These are phyloP conservation scores for Ranitomeya variabilis DNA, from an alignment of 2,113 vertebrate species.

Conservation along the genomic window DNA sequence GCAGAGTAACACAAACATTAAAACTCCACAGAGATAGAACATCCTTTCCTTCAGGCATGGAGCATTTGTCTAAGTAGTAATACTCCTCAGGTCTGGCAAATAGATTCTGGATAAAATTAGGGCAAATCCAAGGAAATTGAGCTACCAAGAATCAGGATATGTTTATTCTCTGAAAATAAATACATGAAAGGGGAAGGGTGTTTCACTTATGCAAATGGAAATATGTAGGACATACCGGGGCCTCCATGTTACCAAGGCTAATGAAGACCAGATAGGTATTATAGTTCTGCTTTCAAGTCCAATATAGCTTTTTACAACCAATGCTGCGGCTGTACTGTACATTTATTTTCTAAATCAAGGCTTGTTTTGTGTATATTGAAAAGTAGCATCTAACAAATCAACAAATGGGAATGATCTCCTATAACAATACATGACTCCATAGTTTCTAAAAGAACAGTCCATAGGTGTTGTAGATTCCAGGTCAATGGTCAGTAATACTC, in stretches of 20 bases:
- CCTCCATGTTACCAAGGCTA: not conserved
- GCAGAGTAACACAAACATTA: not conserved
- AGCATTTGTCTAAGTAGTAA: not conserved
- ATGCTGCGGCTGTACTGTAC: not conserved
- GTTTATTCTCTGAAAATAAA: conserved; percentile 28
- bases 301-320: not conserved
- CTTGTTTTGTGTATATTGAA: too few relatives aligned
- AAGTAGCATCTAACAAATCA: too few relatives aligned
- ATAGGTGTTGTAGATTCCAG: too few relatives aligned
- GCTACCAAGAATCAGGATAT: not conserved
- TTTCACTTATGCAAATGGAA: conserved; percentile 16
- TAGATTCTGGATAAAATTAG: conserved; percentile 14
- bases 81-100: not conserved
- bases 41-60: not conserved
- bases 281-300: not conserved
- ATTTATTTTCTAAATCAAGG: not conserved
- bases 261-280: conserved; percentile 25
- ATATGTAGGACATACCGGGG: conserved; percentile 6
- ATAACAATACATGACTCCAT: too few relatives aligned
- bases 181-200: conserved; percentile 34
- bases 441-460: too few relatives aligned
- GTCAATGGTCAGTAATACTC: too few relatives aligned
- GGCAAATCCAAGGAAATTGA: conserved; percentile 25
- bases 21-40: not conserved
- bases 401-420: too few relatives aligned